Percentiles rank a stretch among this genome's conserved stretches.
These are phyloP conservation scores for Empidonax traillii DNA, from an alignment of 2,113 vertebrate species.

Conservation along the genomic window DNA sequence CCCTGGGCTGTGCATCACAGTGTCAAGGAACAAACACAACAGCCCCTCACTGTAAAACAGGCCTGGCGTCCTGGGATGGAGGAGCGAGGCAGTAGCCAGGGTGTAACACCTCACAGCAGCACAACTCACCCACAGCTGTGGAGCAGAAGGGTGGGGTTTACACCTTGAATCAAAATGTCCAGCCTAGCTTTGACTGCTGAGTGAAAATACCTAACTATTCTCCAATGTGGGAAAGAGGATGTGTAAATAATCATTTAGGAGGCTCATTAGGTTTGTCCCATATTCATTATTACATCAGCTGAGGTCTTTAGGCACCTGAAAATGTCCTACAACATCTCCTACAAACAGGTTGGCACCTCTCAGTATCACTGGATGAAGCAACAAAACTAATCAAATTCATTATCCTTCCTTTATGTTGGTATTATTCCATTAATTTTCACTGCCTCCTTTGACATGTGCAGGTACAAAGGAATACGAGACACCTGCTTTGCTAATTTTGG, in stretches of 20 bases:
- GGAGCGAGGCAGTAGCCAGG: background rate
- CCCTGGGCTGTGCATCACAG: fast-evolving
- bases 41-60: background rate
- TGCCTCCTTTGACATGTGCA: background rate
- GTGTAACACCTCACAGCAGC: background rate
- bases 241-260: conserved; percentile 22
- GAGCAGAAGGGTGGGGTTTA: background rate
- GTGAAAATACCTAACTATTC: conserved; percentile 12
- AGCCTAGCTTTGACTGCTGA: background rate
- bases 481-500: background rate
- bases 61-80: fast-evolving
- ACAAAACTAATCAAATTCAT: conserved; percentile 4
- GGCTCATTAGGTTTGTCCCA: background rate
- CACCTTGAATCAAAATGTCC: background rate
- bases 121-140: background rate
- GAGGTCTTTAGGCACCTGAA: background rate
- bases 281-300: background rate
- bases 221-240: background rate
- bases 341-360: background rate
- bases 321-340: background rate
- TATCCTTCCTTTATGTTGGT: background rate
- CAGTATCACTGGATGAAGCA: background rate
- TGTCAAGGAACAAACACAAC: fast-evolving
- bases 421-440: background rate
- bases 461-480: background rate